A percentile compares a stretch with the other conserved stretches of the same genome.
These are phyloP conservation scores for Mya arenaria DNA, from an alignment of 1,140 invertebrate genomes.

Conservation along the genomic window DNA sequence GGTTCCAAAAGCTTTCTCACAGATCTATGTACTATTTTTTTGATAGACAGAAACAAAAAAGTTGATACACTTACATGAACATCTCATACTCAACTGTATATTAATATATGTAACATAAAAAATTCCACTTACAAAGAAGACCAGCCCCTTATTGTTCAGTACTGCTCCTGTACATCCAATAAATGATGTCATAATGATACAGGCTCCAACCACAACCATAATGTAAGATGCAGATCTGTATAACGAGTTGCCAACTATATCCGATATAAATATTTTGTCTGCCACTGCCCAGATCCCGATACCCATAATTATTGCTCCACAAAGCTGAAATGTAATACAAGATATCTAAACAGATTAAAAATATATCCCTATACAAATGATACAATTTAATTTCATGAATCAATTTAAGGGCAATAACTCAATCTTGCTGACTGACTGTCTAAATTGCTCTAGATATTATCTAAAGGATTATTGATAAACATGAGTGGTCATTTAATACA, in stretches of 20 bases:
- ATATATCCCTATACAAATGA: too few species aligned
- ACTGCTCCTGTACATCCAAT: conserved; percentile 56
- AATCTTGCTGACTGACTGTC: too few species aligned
- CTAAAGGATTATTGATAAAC: too few species aligned
- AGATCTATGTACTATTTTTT: not conserved
- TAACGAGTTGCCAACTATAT: conserved; percentile 61
- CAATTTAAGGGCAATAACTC: too few species aligned
- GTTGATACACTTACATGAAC: not conserved
- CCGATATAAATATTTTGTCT: conserved; percentile 65
- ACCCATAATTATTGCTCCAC: conserved; percentile 55
- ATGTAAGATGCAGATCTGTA: conserved; percentile 64
- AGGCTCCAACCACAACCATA: conserved; percentile 57
- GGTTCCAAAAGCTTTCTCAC: not conserved
- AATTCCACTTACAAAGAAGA: conserved; percentile 60
- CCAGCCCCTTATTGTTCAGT: conserved; percentile 45
- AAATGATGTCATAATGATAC: conserved; percentile 58
- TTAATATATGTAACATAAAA: not conserved
- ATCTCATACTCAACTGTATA: not conserved
- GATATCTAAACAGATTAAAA: too few species aligned
- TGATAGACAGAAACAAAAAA: not conserved
- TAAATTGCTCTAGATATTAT: too few species aligned
- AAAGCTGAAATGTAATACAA: conserved; percentile 65
- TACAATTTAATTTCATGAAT: too few species aligned
- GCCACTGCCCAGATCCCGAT: conserved; percentile 68
- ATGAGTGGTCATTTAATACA: too few species aligned